Evolutionary conservation across 1,140 invertebrate genomes (phyloP), one percentile per base, ranked within the genome.

Genomic region (Macrosteles quadrilineatus): DNA sequence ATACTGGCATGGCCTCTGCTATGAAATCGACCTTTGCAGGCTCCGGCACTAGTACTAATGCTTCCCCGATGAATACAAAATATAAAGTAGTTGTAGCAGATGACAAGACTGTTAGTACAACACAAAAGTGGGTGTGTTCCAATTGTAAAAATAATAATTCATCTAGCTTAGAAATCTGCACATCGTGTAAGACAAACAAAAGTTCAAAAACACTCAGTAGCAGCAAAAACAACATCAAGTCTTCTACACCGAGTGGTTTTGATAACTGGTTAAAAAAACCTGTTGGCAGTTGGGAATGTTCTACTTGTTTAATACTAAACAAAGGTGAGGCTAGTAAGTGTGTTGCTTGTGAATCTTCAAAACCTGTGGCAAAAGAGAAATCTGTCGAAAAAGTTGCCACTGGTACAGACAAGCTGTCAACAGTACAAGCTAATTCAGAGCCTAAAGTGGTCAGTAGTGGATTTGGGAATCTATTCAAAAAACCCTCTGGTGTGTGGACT

Each of bases 251-350:
- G 14, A 27, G 29, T 23, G 80, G 80, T 21, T 85, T 83, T 76
- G 82, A 80, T 11, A 77, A 84, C 36, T 78, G 77, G 64, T 81
- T 83, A 76, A 84, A 84, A 68, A 79, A 82, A 72, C 77, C 80
- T 14, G 74, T 79, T 73, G 81, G 81, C 43, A 72, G 81, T 68
- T 90, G 88, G 88, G 83, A 80, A 69, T 90, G 88, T 78, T 81
- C 83, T 43, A 78, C 80, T 17, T 90, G 88, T 73, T 83, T 87
- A 81, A 72, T 89, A 1, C 78, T 78, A 67, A 90, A 90, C 75
- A 84, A 86, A 53, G 69, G 73, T 36, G 80, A 80, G 23, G 77
- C 76, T 31, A 79, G 71, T 0, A 84, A 85, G 73, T 90, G 88
- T 78, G 82, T 80, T 23, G 84, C 87, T 14, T 87, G 85, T 74